These are phyloP conservation scores for Epirrhoe alternata DNA, from an alignment of 2,888 invertebrate species.

Conservation along the genomic window DNA sequence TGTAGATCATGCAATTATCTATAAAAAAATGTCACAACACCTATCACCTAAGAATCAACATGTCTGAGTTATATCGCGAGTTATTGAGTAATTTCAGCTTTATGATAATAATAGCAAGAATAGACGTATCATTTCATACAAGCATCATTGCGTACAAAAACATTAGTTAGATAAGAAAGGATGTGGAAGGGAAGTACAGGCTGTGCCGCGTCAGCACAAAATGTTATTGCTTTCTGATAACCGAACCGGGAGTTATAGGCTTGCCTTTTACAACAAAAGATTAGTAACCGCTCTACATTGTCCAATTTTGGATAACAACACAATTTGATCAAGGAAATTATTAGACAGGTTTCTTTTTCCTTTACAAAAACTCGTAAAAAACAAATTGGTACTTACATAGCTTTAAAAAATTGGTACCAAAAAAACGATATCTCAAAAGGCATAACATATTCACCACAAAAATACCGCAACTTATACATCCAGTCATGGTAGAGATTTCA, in stretches of 20 bases:
- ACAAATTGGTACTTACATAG: too few relatives aligned
- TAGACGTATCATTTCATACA: neutral
- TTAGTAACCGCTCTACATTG: constrained; percentile 1
- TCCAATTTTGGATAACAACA: constrained; percentile 1
- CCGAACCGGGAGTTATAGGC: constrained; percentile 25
- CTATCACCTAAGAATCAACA: too few relatives aligned
- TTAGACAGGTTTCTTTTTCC: neutral
- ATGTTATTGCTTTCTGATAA: constrained; percentile 48
- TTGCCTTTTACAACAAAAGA: constrained; percentile 9
- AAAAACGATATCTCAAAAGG: too few relatives aligned
- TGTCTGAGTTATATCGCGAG: too few relatives aligned
- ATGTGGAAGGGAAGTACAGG: constrained; percentile 25
- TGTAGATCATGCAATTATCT: too few relatives aligned
- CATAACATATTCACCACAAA: too few relatives aligned
- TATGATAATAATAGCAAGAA: too few relatives aligned
- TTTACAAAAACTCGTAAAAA: neutral
- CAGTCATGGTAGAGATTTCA: too few relatives aligned
- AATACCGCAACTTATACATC: too few relatives aligned
- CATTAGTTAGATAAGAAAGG: constrained; percentile 40
- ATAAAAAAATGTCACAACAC: too few relatives aligned
- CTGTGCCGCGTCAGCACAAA: constrained; percentile 50
- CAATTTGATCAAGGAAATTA: neutral
- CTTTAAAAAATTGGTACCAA: too few relatives aligned
- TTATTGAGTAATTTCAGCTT: too few relatives aligned
- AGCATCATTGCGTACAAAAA: constrained; percentile 31